These are phyloP conservation scores for Xerus rutilus DNA, from an alignment of 2,797 vertebrate genomes.

Conservation along the genomic window DNA sequence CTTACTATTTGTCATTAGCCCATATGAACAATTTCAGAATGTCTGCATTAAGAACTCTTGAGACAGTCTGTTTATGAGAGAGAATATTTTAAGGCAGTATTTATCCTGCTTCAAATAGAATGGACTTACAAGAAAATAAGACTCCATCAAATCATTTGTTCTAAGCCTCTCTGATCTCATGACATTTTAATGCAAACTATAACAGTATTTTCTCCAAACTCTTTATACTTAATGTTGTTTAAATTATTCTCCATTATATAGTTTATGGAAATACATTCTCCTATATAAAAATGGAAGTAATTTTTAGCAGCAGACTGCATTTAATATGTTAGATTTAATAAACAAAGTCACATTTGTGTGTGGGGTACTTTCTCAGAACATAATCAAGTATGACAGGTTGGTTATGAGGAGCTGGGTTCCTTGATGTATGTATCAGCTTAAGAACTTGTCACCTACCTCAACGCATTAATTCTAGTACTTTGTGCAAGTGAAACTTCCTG, in stretches of 20 bases:
- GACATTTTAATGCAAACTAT: conserved; percentile 74
- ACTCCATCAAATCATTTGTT: conserved; percentile 3
- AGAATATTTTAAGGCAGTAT: conserved; percentile 44
- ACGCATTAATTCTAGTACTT: conserved; percentile 85
- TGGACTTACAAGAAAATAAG: conserved; percentile 48
- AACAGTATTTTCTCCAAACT: conserved; percentile 72
- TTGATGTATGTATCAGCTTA: conserved; percentile 85
- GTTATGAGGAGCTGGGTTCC: conserved; percentile 82
- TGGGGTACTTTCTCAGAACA: conserved; percentile 73
- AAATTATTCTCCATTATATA: conserved; percentile 80
- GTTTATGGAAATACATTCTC: conserved; percentile 82
- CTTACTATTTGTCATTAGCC: neutral
- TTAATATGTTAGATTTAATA: conserved; percentile 84
- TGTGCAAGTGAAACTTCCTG: conserved; percentile 80
- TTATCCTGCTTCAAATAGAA: conserved; percentile 16
- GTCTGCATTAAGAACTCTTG: neutral
- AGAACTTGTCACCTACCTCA: conserved; percentile 85
- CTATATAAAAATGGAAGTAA: conserved; percentile 72
- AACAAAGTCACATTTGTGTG: conserved; percentile 84
- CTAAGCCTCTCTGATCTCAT: conserved; percentile 71
- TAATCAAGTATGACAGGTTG: conserved; percentile 85
- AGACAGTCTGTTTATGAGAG: conserved; percentile 60
- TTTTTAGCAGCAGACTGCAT: conserved; percentile 81
- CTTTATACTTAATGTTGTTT: conserved; percentile 78
- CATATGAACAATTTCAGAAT: conserved; percentile 55